Evolutionary conservation across 2,113 vertebrate genomes (phyloP).

Genomic region (Cardinalis cardinalis): DNA sequence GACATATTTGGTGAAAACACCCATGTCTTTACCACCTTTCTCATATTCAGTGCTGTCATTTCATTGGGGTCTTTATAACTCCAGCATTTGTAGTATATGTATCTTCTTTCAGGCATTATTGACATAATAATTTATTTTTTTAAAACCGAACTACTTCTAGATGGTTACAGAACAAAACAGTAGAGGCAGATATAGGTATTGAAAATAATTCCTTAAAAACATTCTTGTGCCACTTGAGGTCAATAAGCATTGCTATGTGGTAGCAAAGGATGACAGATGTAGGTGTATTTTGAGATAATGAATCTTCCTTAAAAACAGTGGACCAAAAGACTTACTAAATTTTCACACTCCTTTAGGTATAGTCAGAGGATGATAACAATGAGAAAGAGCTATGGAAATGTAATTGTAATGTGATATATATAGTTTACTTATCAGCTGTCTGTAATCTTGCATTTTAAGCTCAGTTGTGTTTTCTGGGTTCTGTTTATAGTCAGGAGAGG

Average conservation of each 20-base stretch:
- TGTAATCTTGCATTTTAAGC: background rate
- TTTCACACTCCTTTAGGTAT: background rate
- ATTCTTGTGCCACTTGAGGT: background rate
- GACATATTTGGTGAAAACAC: background rate
- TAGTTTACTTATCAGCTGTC: background rate
- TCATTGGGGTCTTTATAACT: background rate
- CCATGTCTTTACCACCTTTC: background rate
- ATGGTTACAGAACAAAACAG: background rate
- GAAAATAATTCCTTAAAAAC: background rate
- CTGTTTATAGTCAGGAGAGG: background rate
- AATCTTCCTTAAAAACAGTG: background rate
- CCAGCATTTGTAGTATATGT: background rate
- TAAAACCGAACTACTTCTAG: background rate
- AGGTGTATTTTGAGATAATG: background rate
- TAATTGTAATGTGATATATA: background rate
- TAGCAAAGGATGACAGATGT: background rate
- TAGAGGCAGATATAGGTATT: background rate
- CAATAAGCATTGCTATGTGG: background rate
- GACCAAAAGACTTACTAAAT: background rate
- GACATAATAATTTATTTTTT: background rate
- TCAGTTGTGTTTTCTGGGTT: background rate
- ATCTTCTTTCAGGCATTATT: background rate
- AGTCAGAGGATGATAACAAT: background rate
- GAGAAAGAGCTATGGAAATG: background rate
- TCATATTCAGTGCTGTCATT: background rate